Conservation (phyloP, 2,113 vertebrate species). For the Toxotes chatareus region DNA sequence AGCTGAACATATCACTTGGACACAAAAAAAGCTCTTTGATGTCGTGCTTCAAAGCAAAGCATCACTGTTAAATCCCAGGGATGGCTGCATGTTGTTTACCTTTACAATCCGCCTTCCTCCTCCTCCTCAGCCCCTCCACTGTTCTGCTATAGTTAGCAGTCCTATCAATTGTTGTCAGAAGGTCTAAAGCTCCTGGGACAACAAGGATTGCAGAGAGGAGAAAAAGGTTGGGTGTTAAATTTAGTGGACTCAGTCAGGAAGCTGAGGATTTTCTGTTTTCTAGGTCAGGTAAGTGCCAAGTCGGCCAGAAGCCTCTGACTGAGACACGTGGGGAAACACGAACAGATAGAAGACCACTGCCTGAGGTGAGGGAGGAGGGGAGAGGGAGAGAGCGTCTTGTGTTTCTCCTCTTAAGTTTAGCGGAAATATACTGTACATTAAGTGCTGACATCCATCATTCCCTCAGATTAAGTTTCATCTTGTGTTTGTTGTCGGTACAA, state of each 20-base stretch:
- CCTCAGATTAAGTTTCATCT: neutral
- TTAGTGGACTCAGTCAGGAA: slow-evolving; percentile 60
- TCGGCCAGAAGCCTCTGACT: slow-evolving; percentile 63
- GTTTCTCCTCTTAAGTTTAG: slow-evolving; percentile 12
- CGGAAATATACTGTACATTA: slow-evolving; percentile 30
- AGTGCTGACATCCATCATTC: slow-evolving; percentile 33
- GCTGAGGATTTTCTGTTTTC: slow-evolving; percentile 73
- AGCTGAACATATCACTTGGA: slow-evolving; percentile 42
- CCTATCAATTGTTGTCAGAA: slow-evolving; percentile 75
- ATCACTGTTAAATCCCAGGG: slow-evolving; percentile 49
- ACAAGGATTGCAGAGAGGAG: slow-evolving; percentile 38
- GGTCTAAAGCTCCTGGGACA: slow-evolving; percentile 61
- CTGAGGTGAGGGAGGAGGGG: neutral
- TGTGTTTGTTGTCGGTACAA: neutral
- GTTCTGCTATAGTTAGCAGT: slow-evolving; percentile 77
- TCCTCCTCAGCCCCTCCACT: slow-evolving; percentile 42
- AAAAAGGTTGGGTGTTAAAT: slow-evolving; percentile 63
- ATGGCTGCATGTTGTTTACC: slow-evolving; percentile 61
- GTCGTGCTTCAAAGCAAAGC: slow-evolving; percentile 53
- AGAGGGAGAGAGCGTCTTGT: neutral
- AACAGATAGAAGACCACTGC: slow-evolving; percentile 49
- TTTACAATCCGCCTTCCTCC: slow-evolving; percentile 8
- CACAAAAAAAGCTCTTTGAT: slow-evolving; percentile 52
- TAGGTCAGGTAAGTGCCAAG: slow-evolving; percentile 81
- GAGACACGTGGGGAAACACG: slow-evolving; percentile 43